These are phyloP conservation scores for Phrixothrix hirtus DNA, from an alignment of 2,888 invertebrate species.

Conservation along the genomic window DNA sequence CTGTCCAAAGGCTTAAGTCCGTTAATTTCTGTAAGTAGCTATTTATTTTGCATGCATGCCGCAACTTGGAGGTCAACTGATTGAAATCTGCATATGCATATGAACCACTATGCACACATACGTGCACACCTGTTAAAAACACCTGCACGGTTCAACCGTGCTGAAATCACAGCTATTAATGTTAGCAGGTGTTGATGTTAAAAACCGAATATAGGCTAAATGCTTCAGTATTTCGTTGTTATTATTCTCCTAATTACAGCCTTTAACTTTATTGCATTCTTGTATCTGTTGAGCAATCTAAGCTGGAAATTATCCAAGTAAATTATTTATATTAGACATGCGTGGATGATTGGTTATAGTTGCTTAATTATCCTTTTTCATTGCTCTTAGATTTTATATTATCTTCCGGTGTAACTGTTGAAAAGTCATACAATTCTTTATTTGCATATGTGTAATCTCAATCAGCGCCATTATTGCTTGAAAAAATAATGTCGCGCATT, in stretches of 20 bases:
- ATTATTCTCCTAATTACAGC: conserved; percentile 12
- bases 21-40: conserved; percentile 12
- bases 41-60: conserved; percentile 14
- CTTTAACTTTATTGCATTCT: background rate
- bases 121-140: conserved; percentile 39
- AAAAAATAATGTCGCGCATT: no score
- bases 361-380: no score
- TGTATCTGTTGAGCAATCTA: background rate
- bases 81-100: conserved; percentile 28
- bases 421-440: no score
- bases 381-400: no score
- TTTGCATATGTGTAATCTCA: no score
- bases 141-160: conserved; percentile 43
- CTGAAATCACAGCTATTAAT: conserved; percentile 41
- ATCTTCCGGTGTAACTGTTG: no score
- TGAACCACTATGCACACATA: conserved; percentile 21
- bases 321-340: no score
- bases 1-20: no score
- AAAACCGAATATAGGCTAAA: conserved; percentile 43
- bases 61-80: conserved; percentile 26
- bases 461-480: no score
- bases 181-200: conserved; percentile 42
- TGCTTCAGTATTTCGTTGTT: conserved; percentile 12
- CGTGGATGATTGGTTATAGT: no score
- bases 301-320: no score